Base-by-base conservation (phyloP, 2,797 vertebrate species). In the Paramormyrops hopkinsi region DNA sequence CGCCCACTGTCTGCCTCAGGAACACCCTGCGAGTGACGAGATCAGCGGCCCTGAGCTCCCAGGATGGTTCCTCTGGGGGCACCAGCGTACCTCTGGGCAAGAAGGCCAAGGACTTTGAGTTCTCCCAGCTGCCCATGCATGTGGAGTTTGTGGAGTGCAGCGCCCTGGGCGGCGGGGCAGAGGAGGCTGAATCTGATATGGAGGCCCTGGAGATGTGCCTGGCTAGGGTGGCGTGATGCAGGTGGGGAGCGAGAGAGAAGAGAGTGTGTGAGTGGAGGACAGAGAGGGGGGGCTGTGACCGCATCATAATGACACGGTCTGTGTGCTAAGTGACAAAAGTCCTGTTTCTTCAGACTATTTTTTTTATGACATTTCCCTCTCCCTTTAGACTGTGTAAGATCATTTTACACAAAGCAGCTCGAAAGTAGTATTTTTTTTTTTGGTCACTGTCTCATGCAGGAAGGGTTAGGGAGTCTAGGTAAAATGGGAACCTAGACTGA, bases 111-210 rank as follows among this genome's bases (percentile, higher is more conserved):
- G 98, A 99, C 87, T 99, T 99, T 0, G 98, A 99, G 84, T 99
- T 99, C 93, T 97, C 97, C 88, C 98, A 99, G 93, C 92, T 98
- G 90, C 94, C 97, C 14, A 92, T 97, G 95, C 97, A 95, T 91
- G 97, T 99, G 93, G 97, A 99, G 92, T 99, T 99, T 3, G 89
- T 98, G 88, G 99, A 99, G 94, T 98, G 98, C 93, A 99, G 97
- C 0, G 97, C 97, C 89, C 96, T 96, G 0, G 96, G 97, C 62
- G 94, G 90, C 89, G 97, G 97, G 90, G 97, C 95, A 1, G 97
- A 97, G 9, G 93, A 96, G 0, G 95, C 95, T 3, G 93, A 94
- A 0, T 97, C 96, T 0, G 96, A 98, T 91, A 93, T 98, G 0
- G 93, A 96, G 88, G 94, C 86, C 90, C 90, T 99, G 1, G 96